Conservation (phyloP, 92 coral and sea anemone genomes). For the Siderastrea radians region DNA sequence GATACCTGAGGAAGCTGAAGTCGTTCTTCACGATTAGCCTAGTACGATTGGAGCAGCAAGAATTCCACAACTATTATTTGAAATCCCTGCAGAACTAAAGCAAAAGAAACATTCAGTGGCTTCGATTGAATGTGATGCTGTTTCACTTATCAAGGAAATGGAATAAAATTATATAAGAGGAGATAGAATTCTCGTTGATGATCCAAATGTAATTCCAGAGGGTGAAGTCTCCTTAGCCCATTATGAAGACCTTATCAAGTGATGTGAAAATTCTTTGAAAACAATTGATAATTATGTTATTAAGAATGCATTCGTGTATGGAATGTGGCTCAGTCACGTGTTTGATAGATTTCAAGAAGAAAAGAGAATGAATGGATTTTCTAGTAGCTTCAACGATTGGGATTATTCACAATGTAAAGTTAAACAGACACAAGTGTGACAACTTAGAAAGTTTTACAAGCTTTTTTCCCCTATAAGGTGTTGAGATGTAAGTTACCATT, state of each 20-base stretch:
- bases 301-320: constrained; percentile 62
- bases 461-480: constrained; percentile 39
- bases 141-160: constrained; percentile 7
- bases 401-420: constrained; percentile 36
- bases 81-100: not conserved
- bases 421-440: constrained; percentile 54
- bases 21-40: constrained; percentile 51
- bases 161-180: constrained; percentile 31
- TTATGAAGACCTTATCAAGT: not conserved
- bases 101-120: too few species aligned
- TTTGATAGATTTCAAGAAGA: constrained; percentile 57
- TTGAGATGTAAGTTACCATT: constrained; percentile 30
- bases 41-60: constrained; percentile 12
- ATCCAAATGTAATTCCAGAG: constrained; percentile 26
- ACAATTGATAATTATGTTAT: constrained; percentile 58
- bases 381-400: constrained; percentile 61
- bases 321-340: constrained; percentile 44
- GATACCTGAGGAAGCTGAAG: constrained; percentile 45
- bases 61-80: constrained; percentile 31
- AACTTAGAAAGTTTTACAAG: constrained; percentile 38
- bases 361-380: constrained; percentile 6
- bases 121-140: too few species aligned
- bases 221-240: not conserved
- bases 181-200: constrained; percentile 15
- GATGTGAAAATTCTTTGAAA: constrained; percentile 16